phyloP scores from a whole-genome alignment of 2,113 vertebrate species.

The Rousettus leschenaultii region DNA sequence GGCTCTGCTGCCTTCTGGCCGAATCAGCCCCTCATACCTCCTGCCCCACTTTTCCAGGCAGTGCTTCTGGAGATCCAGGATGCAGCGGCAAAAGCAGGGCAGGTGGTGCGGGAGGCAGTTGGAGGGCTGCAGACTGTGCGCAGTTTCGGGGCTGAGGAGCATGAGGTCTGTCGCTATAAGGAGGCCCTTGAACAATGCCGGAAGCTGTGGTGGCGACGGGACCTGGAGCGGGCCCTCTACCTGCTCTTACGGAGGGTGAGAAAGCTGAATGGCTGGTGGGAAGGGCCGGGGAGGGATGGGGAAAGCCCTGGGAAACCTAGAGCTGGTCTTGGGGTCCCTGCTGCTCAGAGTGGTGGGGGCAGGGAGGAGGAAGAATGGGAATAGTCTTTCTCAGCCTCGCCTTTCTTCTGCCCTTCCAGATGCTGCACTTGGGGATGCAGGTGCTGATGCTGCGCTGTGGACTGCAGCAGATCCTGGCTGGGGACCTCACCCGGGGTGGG shows the following conservation, averaged over 20 bases:
- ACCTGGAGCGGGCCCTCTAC: conserved; percentile 70
- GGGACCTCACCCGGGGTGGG: conserved; percentile 81
- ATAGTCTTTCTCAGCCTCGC: neutral
- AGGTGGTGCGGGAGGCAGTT: conserved; percentile 83
- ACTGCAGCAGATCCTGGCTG: conserved; percentile 79
- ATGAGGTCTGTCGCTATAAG: conserved; percentile 81
- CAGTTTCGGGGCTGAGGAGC: conserved; percentile 84
- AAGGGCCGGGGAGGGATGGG: fast-evolving
- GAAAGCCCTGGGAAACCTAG: fast-evolving
- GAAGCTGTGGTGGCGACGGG: conserved; percentile 73
- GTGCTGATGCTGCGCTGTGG: conserved; percentile 84
- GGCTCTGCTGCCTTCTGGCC: neutral
- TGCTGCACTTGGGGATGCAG: conserved; percentile 77
- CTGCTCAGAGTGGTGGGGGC: neutral
- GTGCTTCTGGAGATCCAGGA: conserved; percentile 83
- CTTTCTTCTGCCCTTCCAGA: conserved; percentile 68
- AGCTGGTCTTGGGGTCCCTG: neutral
- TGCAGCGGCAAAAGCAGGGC: conserved; percentile 79
- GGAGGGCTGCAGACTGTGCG: conserved; percentile 83
- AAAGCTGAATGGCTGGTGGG: fast-evolving
- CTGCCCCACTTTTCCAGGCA: conserved; percentile 24
- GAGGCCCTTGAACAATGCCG: conserved; percentile 76
- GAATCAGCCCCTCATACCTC: fast-evolving
- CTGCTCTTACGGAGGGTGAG: conserved; percentile 82
- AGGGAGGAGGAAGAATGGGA: fast-evolving